Conservation (phyloP, 1,140 invertebrate species). For the Fopius arisanus region DNA sequence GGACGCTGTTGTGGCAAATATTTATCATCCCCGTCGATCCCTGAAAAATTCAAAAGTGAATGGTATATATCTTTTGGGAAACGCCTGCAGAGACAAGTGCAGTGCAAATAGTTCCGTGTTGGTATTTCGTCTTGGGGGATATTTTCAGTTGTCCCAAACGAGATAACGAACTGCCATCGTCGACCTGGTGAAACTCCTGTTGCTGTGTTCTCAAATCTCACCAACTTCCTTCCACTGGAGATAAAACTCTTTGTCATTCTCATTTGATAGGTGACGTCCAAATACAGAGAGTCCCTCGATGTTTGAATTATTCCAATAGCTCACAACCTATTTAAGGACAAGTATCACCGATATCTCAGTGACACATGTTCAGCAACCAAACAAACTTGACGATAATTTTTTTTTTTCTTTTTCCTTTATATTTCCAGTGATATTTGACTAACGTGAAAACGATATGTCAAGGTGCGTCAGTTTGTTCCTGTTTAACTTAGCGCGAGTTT, state of each 20-base stretch:
- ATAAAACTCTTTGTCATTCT: too few species aligned
- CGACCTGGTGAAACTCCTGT: background rate
- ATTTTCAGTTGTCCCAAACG: background rate
- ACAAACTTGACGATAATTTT: background rate
- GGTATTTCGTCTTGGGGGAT: background rate
- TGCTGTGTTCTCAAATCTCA: background rate
- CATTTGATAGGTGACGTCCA: too few species aligned
- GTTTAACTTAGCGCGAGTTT: background rate
- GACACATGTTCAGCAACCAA: slow-evolving; percentile 14
- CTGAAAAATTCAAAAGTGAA: background rate
- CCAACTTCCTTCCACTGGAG: too few species aligned
- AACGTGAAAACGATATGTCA: background rate
- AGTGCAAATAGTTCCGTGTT: slow-evolving; percentile 11
- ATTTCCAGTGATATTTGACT: background rate
- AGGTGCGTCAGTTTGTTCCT: slow-evolving; percentile 18
- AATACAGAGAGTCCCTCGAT: too few species aligned
- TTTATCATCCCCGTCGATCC: slow-evolving; percentile 5
- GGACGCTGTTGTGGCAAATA: slow-evolving; percentile 15
- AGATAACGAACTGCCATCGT: background rate
- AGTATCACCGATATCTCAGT: background rate
- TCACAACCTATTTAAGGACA: background rate
- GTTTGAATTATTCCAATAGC: too few species aligned
- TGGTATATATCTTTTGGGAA: background rate
- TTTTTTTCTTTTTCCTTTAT: background rate
- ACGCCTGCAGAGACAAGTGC: background rate